Percentiles rank a stretch among this genome's conserved stretches.
Conservation (phyloP, 2,113 vertebrate genomes). For the Seriola aureovittata region DNA sequence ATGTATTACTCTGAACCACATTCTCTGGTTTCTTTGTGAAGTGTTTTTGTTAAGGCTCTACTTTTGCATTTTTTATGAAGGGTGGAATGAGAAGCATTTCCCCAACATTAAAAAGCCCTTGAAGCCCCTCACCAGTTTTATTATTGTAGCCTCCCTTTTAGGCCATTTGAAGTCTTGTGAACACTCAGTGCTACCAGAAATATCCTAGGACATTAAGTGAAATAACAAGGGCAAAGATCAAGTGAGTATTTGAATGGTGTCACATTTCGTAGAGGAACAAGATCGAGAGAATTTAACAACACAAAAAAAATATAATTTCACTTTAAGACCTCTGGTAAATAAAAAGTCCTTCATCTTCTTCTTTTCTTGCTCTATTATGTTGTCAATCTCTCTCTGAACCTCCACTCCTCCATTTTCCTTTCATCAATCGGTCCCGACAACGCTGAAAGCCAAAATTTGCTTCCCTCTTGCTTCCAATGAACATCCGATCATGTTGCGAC, state of each 20-base stretch:
- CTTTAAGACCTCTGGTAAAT: not conserved
- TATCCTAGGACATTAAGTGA: not conserved
- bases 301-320: not conserved
- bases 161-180: slow-evolving; percentile 8
- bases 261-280: not conserved
- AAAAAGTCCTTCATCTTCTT: not conserved
- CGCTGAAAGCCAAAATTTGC: not conserved
- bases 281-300: not conserved
- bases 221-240: not conserved
- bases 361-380: not conserved
- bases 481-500: not conserved
- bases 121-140: not conserved
- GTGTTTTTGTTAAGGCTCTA: slow-evolving; percentile 6
- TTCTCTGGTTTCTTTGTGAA: slow-evolving; percentile 1
- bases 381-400: not conserved
- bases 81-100: slow-evolving; percentile 49
- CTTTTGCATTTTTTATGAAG: slow-evolving; percentile 13
- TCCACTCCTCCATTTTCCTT: not conserved
- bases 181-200: not conserved
- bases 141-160: slow-evolving; percentile 2
- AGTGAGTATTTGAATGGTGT: slow-evolving; percentile 7
- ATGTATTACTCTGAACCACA: slow-evolving; percentile 6
- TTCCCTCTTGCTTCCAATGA: not conserved
- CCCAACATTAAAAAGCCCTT: slow-evolving; percentile 3
- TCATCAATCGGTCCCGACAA: not conserved